Conservation (phyloP, 2,888 invertebrate species). For the Polydrusus pterygomalis region DNA sequence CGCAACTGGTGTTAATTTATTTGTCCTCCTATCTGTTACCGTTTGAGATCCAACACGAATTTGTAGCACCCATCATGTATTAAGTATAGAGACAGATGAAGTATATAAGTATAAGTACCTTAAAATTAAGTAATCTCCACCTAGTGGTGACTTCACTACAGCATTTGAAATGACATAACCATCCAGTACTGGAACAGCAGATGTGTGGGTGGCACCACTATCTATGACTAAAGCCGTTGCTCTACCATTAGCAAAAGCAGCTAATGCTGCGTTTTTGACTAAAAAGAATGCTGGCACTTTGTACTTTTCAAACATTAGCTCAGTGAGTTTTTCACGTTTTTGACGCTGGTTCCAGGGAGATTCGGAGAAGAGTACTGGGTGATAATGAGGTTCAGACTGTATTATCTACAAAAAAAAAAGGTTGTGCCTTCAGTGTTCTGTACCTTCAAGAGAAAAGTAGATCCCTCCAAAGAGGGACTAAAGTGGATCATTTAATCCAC, state of each 20-base stretch:
- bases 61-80: no score
- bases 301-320: constrained; percentile 98
- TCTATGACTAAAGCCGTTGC: constrained; percentile 93
- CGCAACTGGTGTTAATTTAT: neutral
- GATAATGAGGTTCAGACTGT: constrained; percentile 94
- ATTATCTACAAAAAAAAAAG: constrained; percentile 79
- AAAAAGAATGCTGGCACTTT: constrained; percentile 98
- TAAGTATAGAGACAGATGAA: no score
- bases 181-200: constrained; percentile 94
- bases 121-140: constrained; percentile 92
- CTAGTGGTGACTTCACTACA: constrained; percentile 95
- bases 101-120: constrained; percentile 24
- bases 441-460: no score
- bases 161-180: constrained; percentile 97
- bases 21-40: no score
- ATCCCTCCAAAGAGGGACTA: neutral
- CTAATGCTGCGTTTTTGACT: constrained; percentile 97
- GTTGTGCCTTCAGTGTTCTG: neutral
- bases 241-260: constrained; percentile 97
- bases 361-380: constrained; percentile 98
- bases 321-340: constrained; percentile 95
- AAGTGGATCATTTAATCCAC: no score
- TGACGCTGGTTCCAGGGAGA: constrained; percentile 96
- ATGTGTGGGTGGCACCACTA: constrained; percentile 98
- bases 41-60: no score